Conservation (phyloP, 1,140 invertebrate genomes). For the Cydia fagiglandana region DNA sequence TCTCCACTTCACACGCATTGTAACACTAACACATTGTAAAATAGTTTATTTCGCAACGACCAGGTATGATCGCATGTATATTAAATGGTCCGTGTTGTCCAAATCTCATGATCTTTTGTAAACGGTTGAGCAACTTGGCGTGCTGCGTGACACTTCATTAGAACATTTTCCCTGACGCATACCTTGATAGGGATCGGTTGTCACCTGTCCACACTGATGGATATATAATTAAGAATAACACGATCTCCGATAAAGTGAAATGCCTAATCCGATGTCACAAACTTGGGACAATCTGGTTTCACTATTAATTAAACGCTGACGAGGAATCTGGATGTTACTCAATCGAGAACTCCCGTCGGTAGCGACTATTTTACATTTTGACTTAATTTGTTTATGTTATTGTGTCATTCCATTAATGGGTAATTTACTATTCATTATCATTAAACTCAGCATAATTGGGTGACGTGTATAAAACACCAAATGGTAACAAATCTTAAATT, state of each 20-base stretch:
- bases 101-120: constrained; percentile 31
- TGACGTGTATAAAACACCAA: too few species aligned
- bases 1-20: constrained; percentile 30
- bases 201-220: constrained; percentile 11
- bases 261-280: constrained; percentile 12
- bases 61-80: constrained; percentile 6
- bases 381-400: constrained; percentile 30
- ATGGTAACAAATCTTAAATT: too few species aligned
- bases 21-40: constrained; percentile 30
- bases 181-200: constrained; percentile 10
- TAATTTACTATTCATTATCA: too few species aligned
- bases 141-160: not conserved
- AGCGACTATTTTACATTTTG: not conserved
- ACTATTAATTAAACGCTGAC: not conserved
- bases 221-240: constrained; percentile 17
- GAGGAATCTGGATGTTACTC: not conserved
- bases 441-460: too few species aligned
- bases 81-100: constrained; percentile 21
- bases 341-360: not conserved
- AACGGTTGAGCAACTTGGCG: constrained; percentile 22
- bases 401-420: not conserved
- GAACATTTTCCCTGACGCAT: constrained; percentile 2
- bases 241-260: constrained; percentile 17
- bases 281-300: constrained; percentile 3
- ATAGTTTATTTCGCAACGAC: constrained; percentile 21